phyloP scores from a whole-genome alignment of 2,113 vertebrate species.

The Neogale vison region DNA sequence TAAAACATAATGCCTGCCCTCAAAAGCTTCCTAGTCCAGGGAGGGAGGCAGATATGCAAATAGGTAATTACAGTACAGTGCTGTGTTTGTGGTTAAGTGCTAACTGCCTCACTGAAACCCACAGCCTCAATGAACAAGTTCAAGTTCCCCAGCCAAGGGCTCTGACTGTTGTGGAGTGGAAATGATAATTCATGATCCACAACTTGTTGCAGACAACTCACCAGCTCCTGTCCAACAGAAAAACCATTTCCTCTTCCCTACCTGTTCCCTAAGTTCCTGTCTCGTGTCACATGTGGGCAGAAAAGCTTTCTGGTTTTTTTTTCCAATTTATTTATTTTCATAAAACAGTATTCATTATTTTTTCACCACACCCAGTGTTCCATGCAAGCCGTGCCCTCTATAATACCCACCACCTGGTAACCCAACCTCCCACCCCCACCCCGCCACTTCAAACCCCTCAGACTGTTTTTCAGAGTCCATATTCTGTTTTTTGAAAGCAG shows the following conservation, averaged over 20 bases:
- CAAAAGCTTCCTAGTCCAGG: not conserved
- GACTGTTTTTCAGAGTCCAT: too few species aligned
- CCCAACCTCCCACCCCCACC: too few species aligned
- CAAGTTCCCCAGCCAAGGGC: not conserved
- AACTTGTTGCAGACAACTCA: not conserved
- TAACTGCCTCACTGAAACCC: not conserved
- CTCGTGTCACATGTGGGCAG: not conserved
- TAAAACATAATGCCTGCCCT: not conserved
- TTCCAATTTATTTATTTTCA: too few species aligned
- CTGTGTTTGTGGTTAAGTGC: not conserved
- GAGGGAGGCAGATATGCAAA: not conserved
- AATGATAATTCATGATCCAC: not conserved
- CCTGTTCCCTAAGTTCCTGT: not conserved
- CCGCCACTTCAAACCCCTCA: too few species aligned
- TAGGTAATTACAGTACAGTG: not conserved
- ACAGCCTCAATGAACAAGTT: not conserved
- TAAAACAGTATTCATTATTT: too few species aligned
- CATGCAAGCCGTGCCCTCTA: too few species aligned
- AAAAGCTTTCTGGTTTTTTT: not conserved
- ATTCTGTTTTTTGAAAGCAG: not conserved
- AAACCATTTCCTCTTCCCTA: conserved; percentile 34
- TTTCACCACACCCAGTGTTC: too few species aligned
- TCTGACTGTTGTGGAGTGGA: not conserved
- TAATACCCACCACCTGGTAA: too few species aligned
- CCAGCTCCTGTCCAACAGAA: not conserved